Percentiles rank a stretch among this genome's conserved stretches.
Conservation (phyloP, 2,888 invertebrate species). For the Drosophila prostipennis region DNA sequence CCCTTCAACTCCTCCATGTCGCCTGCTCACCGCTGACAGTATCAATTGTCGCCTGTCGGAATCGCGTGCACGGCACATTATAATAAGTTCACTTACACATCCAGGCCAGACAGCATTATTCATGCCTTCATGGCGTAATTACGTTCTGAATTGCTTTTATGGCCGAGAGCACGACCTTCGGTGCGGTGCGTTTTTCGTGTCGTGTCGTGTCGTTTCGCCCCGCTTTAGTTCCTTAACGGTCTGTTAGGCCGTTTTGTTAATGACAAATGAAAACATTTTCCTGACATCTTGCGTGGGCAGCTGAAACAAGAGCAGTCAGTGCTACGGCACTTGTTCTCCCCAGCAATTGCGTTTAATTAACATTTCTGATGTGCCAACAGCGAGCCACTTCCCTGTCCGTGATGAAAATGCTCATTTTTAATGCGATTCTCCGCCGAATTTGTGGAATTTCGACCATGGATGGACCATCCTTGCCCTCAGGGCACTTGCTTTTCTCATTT, state of each 20-base stretch:
- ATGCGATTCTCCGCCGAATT: constrained; percentile 17
- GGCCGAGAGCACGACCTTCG: constrained; percentile 55
- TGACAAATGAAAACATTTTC: constrained; percentile 76
- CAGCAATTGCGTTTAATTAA: constrained; percentile 70
- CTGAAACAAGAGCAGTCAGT: constrained; percentile 35
- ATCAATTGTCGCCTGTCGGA: constrained; percentile 44
- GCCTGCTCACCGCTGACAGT: constrained; percentile 36
- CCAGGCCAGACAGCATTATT: constrained; percentile 71
- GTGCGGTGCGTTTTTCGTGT: constrained; percentile 43
- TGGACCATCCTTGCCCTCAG: constrained; percentile 42
- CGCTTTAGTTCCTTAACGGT: constrained; percentile 37
- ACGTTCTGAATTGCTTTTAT: constrained; percentile 77
- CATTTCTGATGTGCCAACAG: constrained; percentile 63
- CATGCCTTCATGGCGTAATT: constrained; percentile 74
- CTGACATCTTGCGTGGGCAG: constrained; percentile 65
- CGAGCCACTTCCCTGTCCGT: constrained; percentile 19
- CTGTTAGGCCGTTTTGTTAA: constrained; percentile 54
- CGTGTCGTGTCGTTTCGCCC: constrained; percentile 19
- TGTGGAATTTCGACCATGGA: constrained; percentile 5
- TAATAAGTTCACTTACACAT: constrained; percentile 75
- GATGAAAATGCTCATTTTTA: constrained; percentile 48
- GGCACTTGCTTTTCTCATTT: constrained; percentile 42
- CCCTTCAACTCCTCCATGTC: constrained; percentile 24
- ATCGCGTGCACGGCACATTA: constrained; percentile 61
- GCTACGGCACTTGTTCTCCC: constrained; percentile 36